A percentile compares a stretch with the other conserved stretches of the same genome.
phyloP scores from a whole-genome alignment of 1,140 invertebrate species.

The Episyrphus balteatus region DNA sequence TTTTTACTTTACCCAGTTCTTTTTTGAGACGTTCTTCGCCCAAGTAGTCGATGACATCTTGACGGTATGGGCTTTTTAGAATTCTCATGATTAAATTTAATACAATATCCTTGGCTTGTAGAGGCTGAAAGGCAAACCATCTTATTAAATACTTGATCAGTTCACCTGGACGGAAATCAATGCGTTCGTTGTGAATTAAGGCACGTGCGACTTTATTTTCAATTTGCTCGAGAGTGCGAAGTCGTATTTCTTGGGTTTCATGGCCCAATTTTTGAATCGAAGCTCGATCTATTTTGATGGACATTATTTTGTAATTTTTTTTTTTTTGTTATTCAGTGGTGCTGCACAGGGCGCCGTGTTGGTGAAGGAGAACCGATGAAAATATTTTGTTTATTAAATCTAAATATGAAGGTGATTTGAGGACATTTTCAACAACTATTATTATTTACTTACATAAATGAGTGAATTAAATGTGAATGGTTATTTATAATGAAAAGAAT shows the following conservation, averaged over 20 bases:
- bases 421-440: too few relatives aligned
- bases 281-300: not conserved
- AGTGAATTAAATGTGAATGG: too few relatives aligned
- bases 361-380: too few relatives aligned
- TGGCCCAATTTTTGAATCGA: conserved; percentile 19
- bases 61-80: conserved; percentile 15
- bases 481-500: too few relatives aligned
- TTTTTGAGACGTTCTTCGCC: conserved; percentile 10
- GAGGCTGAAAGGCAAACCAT: conserved; percentile 21
- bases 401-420: too few relatives aligned
- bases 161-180: conserved; percentile 18
- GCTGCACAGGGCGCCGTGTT: too few relatives aligned
- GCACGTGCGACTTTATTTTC: conserved; percentile 17
- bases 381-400: too few relatives aligned
- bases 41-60: conserved; percentile 13
- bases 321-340: too few relatives aligned
- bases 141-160: conserved; percentile 29
- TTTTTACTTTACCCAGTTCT: conserved; percentile 20
- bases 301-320: not conserved
- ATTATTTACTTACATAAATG: too few relatives aligned
- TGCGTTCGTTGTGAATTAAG: conserved; percentile 11
- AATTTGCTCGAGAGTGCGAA: conserved; percentile 23
- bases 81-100: conserved; percentile 20
- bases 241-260: conserved; percentile 24
- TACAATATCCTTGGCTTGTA: conserved; percentile 13